Conservation (phyloP, 2,888 invertebrate genomes). For the Diaprepes abbreviatus region DNA sequence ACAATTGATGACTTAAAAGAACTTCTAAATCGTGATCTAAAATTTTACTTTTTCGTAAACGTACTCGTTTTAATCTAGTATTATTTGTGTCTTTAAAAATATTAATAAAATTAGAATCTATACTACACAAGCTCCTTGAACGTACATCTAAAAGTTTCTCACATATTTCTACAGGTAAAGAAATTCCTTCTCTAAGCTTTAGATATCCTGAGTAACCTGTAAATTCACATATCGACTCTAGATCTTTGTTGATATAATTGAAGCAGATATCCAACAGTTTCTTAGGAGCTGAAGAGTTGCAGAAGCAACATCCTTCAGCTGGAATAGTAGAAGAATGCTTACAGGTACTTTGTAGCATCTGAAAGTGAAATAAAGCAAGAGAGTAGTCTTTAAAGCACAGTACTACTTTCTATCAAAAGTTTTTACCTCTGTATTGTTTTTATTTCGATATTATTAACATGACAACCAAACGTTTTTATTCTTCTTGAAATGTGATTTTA, state of each 20-base stretch:
- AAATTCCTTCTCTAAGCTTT: conserved; percentile 73
- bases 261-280: conserved; percentile 76
- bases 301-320: conserved; percentile 65
- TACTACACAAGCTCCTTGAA: conserved; percentile 65
- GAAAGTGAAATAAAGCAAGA: conserved; percentile 8
- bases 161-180: conserved; percentile 80
- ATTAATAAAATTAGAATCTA: conserved; percentile 79
- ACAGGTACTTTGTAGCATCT: conserved; percentile 64
- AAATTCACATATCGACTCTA: conserved; percentile 73
- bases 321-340: conserved; percentile 65
- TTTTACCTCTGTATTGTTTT: conserved; percentile 10
- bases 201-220: conserved; percentile 67
- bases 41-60: conserved; percentile 79
- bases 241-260: conserved; percentile 74
- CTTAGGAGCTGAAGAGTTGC: conserved; percentile 70
- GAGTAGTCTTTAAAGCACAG: neutral
- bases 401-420: neutral
- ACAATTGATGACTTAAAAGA: conserved; percentile 80
- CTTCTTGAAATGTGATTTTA: neutral
- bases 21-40: conserved; percentile 79
- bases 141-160: conserved; percentile 76
- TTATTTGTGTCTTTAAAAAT: conserved; percentile 78
- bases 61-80: conserved; percentile 79
- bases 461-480: conserved; percentile 17
- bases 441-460: conserved; percentile 27